Evolutionary conservation across 2,888 invertebrate genomes (phyloP).

Genomic region (Drosophila meridiana): DNA sequence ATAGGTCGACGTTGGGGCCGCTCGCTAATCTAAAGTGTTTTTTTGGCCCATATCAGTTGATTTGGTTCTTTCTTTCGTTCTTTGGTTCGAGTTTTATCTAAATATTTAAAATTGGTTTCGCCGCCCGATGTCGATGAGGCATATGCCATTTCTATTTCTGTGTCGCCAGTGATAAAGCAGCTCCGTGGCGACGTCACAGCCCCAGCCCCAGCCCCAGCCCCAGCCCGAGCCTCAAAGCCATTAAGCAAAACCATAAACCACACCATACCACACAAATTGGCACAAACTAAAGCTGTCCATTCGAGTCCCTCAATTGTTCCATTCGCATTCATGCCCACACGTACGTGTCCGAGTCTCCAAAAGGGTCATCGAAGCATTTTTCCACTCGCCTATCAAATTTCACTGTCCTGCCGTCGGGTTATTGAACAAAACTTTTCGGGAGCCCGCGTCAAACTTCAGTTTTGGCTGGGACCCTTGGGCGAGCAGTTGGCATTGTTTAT

Average conservation of each 20-base stretch:
- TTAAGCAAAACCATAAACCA: constrained; percentile 47
- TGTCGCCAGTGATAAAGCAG: constrained; percentile 52
- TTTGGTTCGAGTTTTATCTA: constrained; percentile 68
- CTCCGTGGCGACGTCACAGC: constrained; percentile 48
- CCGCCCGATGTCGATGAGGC: constrained; percentile 47
- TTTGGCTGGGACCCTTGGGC: constrained; percentile 1
- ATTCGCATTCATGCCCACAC: constrained; percentile 1
- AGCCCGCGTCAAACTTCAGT: neutral
- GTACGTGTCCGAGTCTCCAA: constrained; percentile 46
- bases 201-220: constrained; percentile 31
- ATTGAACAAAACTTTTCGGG: constrained; percentile 21
- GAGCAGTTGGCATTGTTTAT: neutral
- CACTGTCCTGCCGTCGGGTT: neutral
- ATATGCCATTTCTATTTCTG: constrained; percentile 56
- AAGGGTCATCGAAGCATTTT: constrained; percentile 24
- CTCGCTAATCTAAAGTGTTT: constrained; percentile 71
- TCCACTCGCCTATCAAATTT: constrained; percentile 42
- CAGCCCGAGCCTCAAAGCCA: constrained; percentile 23
- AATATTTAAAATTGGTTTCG: constrained; percentile 75
- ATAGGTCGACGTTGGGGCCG: constrained; percentile 62
- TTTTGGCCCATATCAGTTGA: constrained; percentile 66
- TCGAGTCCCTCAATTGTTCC: constrained; percentile 40
- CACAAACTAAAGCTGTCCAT: constrained; percentile 29
- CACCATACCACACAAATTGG: constrained; percentile 14
- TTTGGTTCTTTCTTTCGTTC: constrained; percentile 52